Percentiles rank a stretch among this genome's conserved stretches.
phyloP scores from a whole-genome alignment of 2,113 vertebrate genomes.

The Isurus oxyrinchus region DNA sequence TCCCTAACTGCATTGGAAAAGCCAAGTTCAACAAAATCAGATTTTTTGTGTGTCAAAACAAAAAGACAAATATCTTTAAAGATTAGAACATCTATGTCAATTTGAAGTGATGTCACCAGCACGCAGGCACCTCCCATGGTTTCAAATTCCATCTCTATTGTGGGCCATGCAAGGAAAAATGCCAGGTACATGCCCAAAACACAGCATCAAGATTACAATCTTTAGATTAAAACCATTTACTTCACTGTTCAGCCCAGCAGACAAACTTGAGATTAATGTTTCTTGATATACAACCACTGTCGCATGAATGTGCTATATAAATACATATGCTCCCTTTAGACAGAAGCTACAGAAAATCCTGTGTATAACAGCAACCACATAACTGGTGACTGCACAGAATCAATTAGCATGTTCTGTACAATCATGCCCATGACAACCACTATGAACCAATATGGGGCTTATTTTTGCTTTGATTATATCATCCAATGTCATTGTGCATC shows the following conservation, averaged over 20 bases:
- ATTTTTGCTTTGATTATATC: background rate
- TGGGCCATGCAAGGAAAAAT: background rate
- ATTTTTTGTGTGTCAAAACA: background rate
- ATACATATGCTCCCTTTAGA: background rate
- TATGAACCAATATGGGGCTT: background rate
- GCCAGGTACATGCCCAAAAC: background rate
- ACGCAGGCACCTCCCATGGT: background rate
- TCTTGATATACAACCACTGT: background rate
- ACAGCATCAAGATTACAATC: background rate
- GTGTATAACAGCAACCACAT: background rate
- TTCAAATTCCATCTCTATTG: background rate
- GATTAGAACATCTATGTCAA: background rate
- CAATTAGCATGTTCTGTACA: background rate
- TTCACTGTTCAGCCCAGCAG: background rate
- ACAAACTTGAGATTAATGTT: background rate
- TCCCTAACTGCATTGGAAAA: background rate
- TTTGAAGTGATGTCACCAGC: background rate
- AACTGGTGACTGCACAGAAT: background rate
- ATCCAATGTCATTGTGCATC: background rate
- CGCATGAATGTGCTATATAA: background rate
- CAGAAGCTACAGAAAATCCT: background rate
- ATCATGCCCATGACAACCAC: background rate
- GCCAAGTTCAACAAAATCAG: background rate
- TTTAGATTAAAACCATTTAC: background rate
- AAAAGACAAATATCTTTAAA: background rate